Base-by-base conservation (phyloP, 1,140 invertebrate genomes). In the Drosophila littoralis region DNA sequence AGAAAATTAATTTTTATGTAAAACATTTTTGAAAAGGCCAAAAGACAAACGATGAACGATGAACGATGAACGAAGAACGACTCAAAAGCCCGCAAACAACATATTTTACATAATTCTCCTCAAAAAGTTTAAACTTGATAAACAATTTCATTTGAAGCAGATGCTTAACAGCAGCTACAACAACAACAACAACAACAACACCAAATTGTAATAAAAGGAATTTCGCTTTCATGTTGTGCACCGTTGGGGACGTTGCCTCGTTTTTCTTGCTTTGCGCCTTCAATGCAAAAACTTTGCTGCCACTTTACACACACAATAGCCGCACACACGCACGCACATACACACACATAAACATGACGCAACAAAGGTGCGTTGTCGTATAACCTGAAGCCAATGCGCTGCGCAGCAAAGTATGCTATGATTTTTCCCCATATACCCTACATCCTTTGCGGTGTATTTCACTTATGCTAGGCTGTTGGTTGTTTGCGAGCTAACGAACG, bases 141-240 rank as follows among this genome's bases (percentile, higher is more conserved):
- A 86, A 86, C 84, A 86, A 86, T 86, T 86, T 83, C 72, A 88
- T 79, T 88, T 78, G 78, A 86, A 86, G 75, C 72, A 86, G 83
- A 70, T 75, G 81, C 74, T 74, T 63, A 84, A 61, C 77, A 76
- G 67, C 67, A 57, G 42, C 33, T 46, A 22, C 51, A 57, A 33
- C 43, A 72, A 40, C 68, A 67, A 50, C 68, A 75, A 59, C 46
- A 64, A 70, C 55, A 64, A 42, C 50, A 77, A 63, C 55, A 75
- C 52, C 68, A 79, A 79, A 74, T 58, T 82, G 71, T 86, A 88
- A 88, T 86, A 86, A 86, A 84, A 72, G 80, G 84, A 84, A 84
- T 89, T 88, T 84, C 60, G 57, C 84, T 89, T 89, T 89, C 80
- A 89, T 89, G 84, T 89, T 78, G 48, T 51, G 59, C 45, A 52